Conservation (phyloP, 2,888 invertebrate species). For the Acrocyrtus sp. region DNA sequence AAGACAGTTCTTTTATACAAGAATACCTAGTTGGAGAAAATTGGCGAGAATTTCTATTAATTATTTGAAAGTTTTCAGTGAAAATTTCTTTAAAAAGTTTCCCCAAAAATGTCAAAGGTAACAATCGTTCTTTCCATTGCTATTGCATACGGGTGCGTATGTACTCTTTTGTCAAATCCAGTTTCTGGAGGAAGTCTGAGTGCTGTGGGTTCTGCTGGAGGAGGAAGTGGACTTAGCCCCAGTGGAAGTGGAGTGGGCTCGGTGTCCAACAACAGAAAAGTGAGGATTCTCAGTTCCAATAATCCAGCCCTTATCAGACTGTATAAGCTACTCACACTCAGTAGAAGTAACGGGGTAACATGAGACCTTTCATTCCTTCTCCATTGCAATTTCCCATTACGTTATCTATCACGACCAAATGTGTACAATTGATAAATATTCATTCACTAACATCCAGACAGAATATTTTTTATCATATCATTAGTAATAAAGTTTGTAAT, state of each 20-base stretch:
- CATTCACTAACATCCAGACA: too few species aligned
- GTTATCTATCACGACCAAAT: too few species aligned
- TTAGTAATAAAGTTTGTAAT: neutral
- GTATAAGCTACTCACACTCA: constrained; percentile 12
- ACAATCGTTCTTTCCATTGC: neutral
- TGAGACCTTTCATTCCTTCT: neutral
- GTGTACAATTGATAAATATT: neutral
- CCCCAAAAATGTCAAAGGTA: neutral
- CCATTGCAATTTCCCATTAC: neutral
- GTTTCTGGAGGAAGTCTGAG: neutral
- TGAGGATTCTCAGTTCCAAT: constrained; percentile 6
- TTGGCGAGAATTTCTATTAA: too few species aligned
- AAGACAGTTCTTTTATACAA: too few species aligned
- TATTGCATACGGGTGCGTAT: neutral
- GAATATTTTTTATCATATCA: neutral
- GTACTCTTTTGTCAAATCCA: neutral
- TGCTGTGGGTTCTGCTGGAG: neutral
- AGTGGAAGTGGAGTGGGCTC: neutral
- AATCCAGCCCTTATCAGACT: constrained; percentile 9
- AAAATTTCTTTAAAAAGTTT: neutral
- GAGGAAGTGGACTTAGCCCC: neutral
- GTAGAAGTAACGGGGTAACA: constrained; percentile 5
- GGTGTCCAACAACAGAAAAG: constrained; percentile 21
- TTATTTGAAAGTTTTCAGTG: neutral
- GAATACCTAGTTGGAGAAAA: too few species aligned